Evolutionary conservation across 2,888 invertebrate genomes (phyloP).

Genomic region (Ormyrus thymus): DNA sequence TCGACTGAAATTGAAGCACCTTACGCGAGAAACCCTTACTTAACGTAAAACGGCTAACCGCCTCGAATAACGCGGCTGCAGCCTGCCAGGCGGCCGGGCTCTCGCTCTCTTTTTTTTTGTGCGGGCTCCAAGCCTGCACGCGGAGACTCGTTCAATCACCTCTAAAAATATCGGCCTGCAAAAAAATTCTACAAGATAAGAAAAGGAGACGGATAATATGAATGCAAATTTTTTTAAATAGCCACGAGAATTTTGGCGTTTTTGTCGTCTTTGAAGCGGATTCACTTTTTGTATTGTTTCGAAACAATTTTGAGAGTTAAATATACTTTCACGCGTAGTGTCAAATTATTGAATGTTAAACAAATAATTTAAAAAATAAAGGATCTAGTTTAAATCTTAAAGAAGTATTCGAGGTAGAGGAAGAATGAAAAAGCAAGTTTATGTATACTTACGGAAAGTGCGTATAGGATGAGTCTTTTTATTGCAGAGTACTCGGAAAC

Average conservation of each 20-base stretch:
- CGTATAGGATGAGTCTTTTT: constrained; percentile 1
- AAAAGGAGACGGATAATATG: not conserved
- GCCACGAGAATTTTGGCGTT: too few relatives aligned
- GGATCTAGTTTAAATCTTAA: too few relatives aligned
- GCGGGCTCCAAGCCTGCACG: too few relatives aligned
- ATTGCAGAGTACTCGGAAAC: not conserved
- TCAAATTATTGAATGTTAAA: too few relatives aligned
- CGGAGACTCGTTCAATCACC: not conserved
- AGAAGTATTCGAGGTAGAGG: too few relatives aligned
- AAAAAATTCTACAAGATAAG: constrained; percentile 6
- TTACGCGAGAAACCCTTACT: constrained; percentile 39
- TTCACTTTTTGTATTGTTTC: too few relatives aligned
- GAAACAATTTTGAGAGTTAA: too few relatives aligned
- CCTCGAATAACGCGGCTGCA: constrained; percentile 15
- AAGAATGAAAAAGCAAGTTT: not conserved
- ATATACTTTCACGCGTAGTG: too few relatives aligned
- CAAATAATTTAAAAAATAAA: too few relatives aligned
- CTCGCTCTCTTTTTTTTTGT: not conserved
- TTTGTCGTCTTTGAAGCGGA: too few relatives aligned
- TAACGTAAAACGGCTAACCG: constrained; percentile 15
- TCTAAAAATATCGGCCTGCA: constrained; percentile 2
- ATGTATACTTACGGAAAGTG: constrained; percentile 6
- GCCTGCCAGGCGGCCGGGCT: not conserved
- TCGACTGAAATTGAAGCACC: constrained; percentile 34
- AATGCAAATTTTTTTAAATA: too few relatives aligned